Evolutionary conservation across 2,888 invertebrate species (phyloP).

Genomic region (Xylota segnis): DNA sequence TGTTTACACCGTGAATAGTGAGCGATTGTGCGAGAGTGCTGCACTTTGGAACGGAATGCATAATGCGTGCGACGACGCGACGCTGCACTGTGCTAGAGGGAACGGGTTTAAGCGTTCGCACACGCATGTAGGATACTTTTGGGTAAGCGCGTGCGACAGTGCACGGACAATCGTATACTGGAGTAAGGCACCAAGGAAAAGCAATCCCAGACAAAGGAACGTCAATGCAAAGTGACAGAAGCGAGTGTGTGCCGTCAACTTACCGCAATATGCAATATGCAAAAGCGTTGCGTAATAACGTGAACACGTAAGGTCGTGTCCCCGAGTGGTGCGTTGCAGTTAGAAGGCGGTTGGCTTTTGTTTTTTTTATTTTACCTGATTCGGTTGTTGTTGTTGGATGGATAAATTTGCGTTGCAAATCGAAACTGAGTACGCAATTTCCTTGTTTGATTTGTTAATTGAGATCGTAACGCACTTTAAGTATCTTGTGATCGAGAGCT

Average conservation of each 20-base stretch:
- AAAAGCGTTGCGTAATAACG: constrained; percentile 68
- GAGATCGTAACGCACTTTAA: constrained; percentile 8
- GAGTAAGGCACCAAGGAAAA: constrained; percentile 48
- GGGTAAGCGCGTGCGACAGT: too few relatives aligned
- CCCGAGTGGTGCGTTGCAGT: constrained; percentile 51
- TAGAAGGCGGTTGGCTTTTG: constrained; percentile 48
- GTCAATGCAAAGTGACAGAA: constrained; percentile 49
- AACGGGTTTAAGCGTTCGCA: constrained; percentile 68
- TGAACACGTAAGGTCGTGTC: constrained; percentile 70
- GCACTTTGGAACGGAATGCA: constrained; percentile 70
- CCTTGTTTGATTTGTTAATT: constrained; percentile 59
- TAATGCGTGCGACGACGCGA: constrained; percentile 45
- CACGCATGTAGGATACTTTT: constrained; percentile 29
- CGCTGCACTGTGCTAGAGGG: constrained; percentile 45
- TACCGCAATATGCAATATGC: constrained; percentile 67
- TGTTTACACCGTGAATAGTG: constrained; percentile 34
- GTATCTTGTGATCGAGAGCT: constrained; percentile 4
- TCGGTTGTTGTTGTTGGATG: background rate
- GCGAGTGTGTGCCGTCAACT: constrained; percentile 34
- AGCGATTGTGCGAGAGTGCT: constrained; percentile 46
- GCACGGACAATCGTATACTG: background rate
- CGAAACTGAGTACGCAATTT: constrained; percentile 52
- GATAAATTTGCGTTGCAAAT: constrained; percentile 66
- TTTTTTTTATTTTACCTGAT: background rate
- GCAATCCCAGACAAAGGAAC: constrained; percentile 57